Evolutionary conservation across 2,113 vertebrate genomes (phyloP).

Genomic region (Catharus fuscescens): DNA sequence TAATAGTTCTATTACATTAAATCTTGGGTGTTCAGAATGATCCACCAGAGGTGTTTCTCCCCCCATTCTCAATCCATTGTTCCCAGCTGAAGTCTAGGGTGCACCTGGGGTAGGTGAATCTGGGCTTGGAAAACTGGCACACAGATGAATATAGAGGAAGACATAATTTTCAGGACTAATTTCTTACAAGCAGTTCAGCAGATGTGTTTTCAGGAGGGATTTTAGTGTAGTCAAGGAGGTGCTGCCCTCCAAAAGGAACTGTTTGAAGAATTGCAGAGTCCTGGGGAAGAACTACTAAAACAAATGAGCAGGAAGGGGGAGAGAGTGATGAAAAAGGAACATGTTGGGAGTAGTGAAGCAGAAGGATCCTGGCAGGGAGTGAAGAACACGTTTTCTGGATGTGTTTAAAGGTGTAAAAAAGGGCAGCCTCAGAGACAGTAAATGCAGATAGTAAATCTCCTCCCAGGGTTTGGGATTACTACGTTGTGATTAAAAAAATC

Average conservation of each 20-base stretch:
- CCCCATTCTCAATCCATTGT: neutral
- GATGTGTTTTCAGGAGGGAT: constrained; percentile 40
- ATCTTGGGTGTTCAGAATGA: constrained; percentile 56
- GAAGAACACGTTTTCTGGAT: neutral
- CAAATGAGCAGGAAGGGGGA: neutral
- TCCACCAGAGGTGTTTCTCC: constrained; percentile 11
- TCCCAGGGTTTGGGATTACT: neutral
- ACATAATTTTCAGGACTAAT: constrained; percentile 14
- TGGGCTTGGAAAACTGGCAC: neutral
- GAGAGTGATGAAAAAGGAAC: neutral
- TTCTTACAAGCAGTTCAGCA: constrained; percentile 18
- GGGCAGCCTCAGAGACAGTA: neutral
- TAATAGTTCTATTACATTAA: constrained; percentile 68
- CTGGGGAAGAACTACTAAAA: constrained; percentile 15
- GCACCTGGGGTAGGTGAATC: constrained; percentile 30
- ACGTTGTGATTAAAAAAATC: neutral
- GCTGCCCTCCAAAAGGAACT: constrained; percentile 16
- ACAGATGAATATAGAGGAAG: neutral
- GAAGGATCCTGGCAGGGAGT: neutral
- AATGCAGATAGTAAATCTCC: neutral
- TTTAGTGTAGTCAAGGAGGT: constrained; percentile 26
- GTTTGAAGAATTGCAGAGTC: constrained; percentile 5
- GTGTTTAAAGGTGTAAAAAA: neutral
- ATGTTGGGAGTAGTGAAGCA: neutral
- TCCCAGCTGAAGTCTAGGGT: neutral